Percentiles rank a stretch among this genome's conserved stretches.
These are phyloP conservation scores for Ophioderma brevispina DNA, from an alignment of 35 echinoderm and acorn worm genomes.

Conservation along the genomic window DNA sequence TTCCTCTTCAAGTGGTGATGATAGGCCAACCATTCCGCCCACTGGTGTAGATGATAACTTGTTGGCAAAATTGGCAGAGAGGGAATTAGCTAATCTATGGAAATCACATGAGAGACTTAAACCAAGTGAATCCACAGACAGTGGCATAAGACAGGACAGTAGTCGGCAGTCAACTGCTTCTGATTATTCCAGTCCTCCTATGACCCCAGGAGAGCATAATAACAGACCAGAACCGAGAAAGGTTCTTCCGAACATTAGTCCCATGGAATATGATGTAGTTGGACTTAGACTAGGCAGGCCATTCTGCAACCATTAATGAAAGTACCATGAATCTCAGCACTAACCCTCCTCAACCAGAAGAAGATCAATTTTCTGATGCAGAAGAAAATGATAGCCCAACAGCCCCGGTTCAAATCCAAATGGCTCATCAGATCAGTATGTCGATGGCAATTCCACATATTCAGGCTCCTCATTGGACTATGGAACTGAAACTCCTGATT, in stretches of 20 bases:
- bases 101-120: conserved; percentile 63
- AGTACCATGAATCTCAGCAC: conserved; percentile 67
- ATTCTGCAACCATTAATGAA: conserved; percentile 59
- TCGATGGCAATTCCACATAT: neutral
- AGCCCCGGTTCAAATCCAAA: conserved; percentile 4
- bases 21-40: conserved; percentile 12
- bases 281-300: conserved; percentile 82
- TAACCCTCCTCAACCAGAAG: conserved; percentile 68
- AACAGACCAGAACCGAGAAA: conserved; percentile 43
- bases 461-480: conserved; percentile 10
- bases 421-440: neutral
- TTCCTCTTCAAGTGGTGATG: neutral
- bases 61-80: conserved; percentile 56
- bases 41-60: conserved; percentile 65
- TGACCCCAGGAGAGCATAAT: conserved; percentile 32
- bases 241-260: conserved; percentile 74
- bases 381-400: conserved; percentile 75
- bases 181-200: conserved; percentile 55
- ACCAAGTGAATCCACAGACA: conserved; percentile 29
- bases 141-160: conserved; percentile 40
- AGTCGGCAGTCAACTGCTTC: conserved; percentile 59
- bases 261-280: conserved; percentile 90
- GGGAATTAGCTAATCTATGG: conserved; percentile 64
- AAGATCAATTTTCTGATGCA: conserved; percentile 96
- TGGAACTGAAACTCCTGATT: conserved; percentile 10